phyloP scores from a whole-genome alignment of 2,888 invertebrate genomes.

The Rhyacophila evoluta region DNA sequence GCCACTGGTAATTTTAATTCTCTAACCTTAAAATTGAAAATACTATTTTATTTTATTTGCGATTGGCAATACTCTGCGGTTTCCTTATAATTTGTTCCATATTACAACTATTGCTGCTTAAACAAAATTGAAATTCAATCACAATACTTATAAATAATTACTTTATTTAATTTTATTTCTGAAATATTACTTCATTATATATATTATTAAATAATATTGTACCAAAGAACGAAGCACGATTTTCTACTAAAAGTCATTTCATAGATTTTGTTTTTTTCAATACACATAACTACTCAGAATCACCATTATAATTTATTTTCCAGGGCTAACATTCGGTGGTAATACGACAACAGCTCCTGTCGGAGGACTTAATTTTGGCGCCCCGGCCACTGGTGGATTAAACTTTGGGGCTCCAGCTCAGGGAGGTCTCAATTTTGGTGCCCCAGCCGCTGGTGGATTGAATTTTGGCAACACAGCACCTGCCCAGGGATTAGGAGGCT shows the following conservation, averaged over 20 bases:
- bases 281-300: background rate
- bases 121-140: background rate
- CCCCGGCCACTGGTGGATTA: conserved; percentile 59
- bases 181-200: background rate
- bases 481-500: conserved; percentile 40
- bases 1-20: background rate
- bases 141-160: background rate
- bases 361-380: conserved; percentile 55
- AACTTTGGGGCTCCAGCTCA: conserved; percentile 61
- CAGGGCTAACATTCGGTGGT: conserved; percentile 45
- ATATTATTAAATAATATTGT: background rate
- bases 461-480: conserved; percentile 37
- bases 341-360: conserved; percentile 58
- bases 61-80: background rate
- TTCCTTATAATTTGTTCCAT: background rate
- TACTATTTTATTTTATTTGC: background rate
- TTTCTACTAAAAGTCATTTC: too few species aligned
- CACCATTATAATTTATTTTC: background rate
- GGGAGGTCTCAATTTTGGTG: conserved; percentile 11
- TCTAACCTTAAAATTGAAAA: background rate
- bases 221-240: too few species aligned
- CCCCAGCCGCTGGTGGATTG: background rate
- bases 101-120: background rate
- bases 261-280: background rate
- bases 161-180: background rate